Conservation (phyloP, 2,888 invertebrate species). For the Drosophila flavopinicola region DNA sequence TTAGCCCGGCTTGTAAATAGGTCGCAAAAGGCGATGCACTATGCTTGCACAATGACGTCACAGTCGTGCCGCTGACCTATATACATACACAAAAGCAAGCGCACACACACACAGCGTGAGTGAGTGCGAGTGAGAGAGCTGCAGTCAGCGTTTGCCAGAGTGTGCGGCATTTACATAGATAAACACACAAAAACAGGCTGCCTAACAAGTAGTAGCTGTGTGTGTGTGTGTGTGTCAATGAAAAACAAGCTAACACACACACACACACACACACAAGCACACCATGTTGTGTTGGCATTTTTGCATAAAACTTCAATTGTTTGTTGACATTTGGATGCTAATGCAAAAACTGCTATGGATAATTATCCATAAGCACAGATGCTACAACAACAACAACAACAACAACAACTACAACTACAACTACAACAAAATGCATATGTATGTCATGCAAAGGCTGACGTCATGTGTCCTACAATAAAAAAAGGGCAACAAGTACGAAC, state of each 20-base stretch:
- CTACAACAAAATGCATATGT: conserved; percentile 11
- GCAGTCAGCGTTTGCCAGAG: conserved; percentile 20
- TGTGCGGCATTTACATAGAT: conserved; percentile 41
- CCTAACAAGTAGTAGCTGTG: conserved; percentile 12
- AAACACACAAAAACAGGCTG: conserved; percentile 36
- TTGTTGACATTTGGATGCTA: conserved; percentile 52
- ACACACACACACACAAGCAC: conserved; percentile 9
- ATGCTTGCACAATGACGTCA: conserved; percentile 67
- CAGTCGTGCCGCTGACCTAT: conserved; percentile 72
- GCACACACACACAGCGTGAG: conserved; percentile 1
- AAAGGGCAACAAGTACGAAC: conserved; percentile 18
- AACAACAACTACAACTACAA: no score
- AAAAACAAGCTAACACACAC: conserved; percentile 13
- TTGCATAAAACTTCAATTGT: conserved; percentile 56
- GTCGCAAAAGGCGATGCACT: conserved; percentile 56
- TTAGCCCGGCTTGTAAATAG: conserved; percentile 55
- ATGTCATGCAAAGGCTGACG: conserved; percentile 17
- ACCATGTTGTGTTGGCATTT: conserved; percentile 41
- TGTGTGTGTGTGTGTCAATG: conserved; percentile 34
- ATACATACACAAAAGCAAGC: conserved; percentile 35
- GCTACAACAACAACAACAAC: no score
- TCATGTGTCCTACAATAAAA: conserved; percentile 11
- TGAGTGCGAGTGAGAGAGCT: conserved; percentile 9
- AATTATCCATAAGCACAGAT: conserved; percentile 44
- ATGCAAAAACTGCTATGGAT: conserved; percentile 29